Conservation (phyloP, 2,113 vertebrate species). For the Sclerurus mexicanus region DNA sequence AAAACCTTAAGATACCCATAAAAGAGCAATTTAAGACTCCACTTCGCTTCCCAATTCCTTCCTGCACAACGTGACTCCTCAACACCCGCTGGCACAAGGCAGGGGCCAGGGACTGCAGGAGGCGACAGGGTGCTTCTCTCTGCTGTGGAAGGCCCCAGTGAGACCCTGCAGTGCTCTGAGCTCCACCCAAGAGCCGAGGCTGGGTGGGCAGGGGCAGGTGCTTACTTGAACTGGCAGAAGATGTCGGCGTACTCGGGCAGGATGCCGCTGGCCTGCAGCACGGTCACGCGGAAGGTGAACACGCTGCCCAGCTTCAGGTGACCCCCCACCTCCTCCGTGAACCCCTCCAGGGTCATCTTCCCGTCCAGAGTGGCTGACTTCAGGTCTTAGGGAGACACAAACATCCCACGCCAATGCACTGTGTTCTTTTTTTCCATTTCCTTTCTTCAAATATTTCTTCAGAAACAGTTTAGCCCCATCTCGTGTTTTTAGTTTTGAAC, state of each 20-base stretch:
- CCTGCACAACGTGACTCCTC: neutral
- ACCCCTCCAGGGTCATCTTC: slow-evolving; percentile 84
- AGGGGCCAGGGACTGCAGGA: neutral
- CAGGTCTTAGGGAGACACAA: slow-evolving; percentile 78
- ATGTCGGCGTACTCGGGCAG: slow-evolving; percentile 94
- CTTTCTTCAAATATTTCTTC: neutral
- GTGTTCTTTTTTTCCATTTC: rapidly evolving
- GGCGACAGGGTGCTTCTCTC: neutral
- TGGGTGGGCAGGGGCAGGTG: no score
- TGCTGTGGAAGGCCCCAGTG: neutral
- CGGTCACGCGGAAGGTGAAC: slow-evolving; percentile 96
- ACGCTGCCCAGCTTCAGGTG: slow-evolving; percentile 92
- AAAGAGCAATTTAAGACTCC: neutral
- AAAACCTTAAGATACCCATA: neutral
- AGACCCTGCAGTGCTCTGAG: neutral
- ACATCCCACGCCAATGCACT: neutral
- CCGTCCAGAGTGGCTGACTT: slow-evolving; percentile 86
- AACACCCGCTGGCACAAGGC: neutral
- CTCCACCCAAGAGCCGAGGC: no score
- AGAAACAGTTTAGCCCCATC: neutral
- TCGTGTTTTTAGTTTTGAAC: neutral
- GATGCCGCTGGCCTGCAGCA: slow-evolving; percentile 91
- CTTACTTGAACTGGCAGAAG: slow-evolving; percentile 99
- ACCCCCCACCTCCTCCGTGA: slow-evolving; percentile 79
- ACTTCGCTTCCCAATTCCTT: neutral